Percentiles rank a stretch among this genome's conserved stretches.
phyloP scores from a whole-genome alignment of 1,140 invertebrate species.

The Apis dorsata region DNA sequence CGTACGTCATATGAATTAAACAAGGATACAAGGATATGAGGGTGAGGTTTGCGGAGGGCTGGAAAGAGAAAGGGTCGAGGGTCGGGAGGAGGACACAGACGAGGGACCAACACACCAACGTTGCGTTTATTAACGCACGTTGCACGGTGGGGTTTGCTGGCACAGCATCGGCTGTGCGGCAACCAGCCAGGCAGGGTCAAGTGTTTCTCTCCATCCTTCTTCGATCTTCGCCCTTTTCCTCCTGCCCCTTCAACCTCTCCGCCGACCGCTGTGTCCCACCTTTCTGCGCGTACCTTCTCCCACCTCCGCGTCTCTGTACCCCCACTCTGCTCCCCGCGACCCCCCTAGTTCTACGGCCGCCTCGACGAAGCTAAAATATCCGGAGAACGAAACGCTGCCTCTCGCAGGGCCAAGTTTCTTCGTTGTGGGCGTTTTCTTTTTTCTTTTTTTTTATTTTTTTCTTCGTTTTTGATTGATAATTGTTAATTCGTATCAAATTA shows the following conservation, averaged over 20 bases:
- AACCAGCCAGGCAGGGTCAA: slow-evolving; percentile 74
- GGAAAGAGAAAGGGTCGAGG: slow-evolving; percentile 12
- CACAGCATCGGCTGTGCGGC: slow-evolving; percentile 68
- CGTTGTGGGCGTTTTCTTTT: background rate
- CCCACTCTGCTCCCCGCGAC: background rate
- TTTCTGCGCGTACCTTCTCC: slow-evolving; percentile 17
- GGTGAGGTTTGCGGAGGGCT: slow-evolving; percentile 3
- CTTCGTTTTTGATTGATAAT: background rate
- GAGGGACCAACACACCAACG: slow-evolving; percentile 52
- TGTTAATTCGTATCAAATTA: background rate
- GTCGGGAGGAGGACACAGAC: slow-evolving; percentile 41
- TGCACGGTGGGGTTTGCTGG: slow-evolving; percentile 68
- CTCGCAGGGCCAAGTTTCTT: background rate
- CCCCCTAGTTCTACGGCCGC: background rate
- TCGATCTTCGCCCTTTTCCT: slow-evolving; percentile 51
- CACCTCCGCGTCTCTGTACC: background rate
- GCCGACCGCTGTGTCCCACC: slow-evolving; percentile 12
- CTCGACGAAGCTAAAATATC: slow-evolving; percentile 21
- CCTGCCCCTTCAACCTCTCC: background rate
- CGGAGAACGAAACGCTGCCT: slow-evolving; percentile 21
- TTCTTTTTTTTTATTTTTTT: background rate
- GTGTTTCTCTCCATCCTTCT: slow-evolving; percentile 66
- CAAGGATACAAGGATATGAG: background rate
- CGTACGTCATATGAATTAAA: slow-evolving; percentile 18
- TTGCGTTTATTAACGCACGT: slow-evolving; percentile 75